phyloP scores from a whole-genome alignment of 2,797 vertebrate genomes.

The Staurois parvus region DNA sequence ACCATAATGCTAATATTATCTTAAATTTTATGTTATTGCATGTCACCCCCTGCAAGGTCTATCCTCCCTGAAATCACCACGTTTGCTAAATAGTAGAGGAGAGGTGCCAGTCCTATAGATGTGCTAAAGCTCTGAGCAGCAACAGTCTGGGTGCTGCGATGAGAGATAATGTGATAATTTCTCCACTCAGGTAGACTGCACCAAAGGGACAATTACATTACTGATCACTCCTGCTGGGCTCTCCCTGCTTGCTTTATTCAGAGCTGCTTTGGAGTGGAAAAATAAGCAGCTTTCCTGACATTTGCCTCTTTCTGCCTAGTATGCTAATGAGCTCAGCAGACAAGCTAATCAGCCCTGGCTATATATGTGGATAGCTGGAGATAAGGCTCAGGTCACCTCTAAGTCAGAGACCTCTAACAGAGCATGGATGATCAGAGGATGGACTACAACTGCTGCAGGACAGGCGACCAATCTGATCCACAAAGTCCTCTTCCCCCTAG shows the following conservation, averaged over 20 bases:
- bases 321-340: slow-evolving; percentile 46
- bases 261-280: slow-evolving; percentile 6
- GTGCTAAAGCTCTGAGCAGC: not conserved
- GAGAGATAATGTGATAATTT: slow-evolving; percentile 41
- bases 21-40: not conserved
- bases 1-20: too few species aligned
- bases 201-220: slow-evolving; percentile 57
- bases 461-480: not conserved
- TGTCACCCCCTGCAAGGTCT: not conserved
- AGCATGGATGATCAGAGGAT: slow-evolving; percentile 25
- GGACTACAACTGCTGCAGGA: not conserved
- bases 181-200: slow-evolving; percentile 36
- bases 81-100: not conserved
- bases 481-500: not conserved
- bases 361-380: slow-evolving; percentile 16
- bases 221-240: slow-evolving; percentile 35
- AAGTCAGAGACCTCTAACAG: slow-evolving; percentile 32
- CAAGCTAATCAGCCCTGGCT: slow-evolving; percentile 30
- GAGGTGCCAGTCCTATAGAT: slow-evolving; percentile 3
- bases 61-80: not conserved
- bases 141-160: slow-evolving; percentile 9
- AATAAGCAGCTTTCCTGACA: slow-evolving; percentile 35
- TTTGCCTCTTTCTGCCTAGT: slow-evolving; percentile 9
- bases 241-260: not conserved
- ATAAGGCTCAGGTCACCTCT: slow-evolving; percentile 53